Evolutionary conservation across 2,797 vertebrate genomes (phyloP).

Genomic region (Spheniscus humboldti): DNA sequence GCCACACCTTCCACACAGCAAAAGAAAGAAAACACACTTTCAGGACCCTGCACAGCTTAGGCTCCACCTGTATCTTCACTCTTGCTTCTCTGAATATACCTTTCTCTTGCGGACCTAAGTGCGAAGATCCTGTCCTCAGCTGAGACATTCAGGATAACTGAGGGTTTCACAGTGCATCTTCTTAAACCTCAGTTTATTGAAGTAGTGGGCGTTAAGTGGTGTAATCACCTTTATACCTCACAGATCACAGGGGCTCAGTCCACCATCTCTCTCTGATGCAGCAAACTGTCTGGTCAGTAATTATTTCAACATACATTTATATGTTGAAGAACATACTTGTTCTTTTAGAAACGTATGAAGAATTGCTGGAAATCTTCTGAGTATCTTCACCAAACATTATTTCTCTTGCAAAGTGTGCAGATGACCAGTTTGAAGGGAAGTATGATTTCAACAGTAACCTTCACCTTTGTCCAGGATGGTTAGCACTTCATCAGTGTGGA

Average conservation of each 20-base stretch:
- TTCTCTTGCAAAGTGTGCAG: not conserved
- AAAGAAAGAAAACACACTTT: not conserved
- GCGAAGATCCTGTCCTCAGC: not conserved
- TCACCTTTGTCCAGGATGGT: not conserved
- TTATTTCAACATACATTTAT: not conserved
- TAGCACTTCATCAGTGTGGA: not conserved
- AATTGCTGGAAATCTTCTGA: not conserved
- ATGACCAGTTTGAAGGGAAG: not conserved
- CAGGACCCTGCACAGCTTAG: not conserved
- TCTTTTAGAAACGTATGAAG: not conserved
- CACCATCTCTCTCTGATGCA: not conserved
- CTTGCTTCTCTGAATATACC: not conserved
- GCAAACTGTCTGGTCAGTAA: not conserved
- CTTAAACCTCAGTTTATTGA: not conserved
- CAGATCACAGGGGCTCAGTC: not conserved
- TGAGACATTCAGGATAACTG: not conserved
- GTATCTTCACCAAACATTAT: not conserved
- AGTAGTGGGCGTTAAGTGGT: not conserved
- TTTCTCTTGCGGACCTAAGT: not conserved
- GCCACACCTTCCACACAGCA: not conserved
- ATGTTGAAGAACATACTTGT: not conserved
- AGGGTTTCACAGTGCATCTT: not conserved
- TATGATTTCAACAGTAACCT: not conserved
- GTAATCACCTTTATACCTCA: not conserved
- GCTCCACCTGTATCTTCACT: not conserved